Base-by-base conservation (phyloP, 2,113 vertebrate species). In the Chionis minor region DNA sequence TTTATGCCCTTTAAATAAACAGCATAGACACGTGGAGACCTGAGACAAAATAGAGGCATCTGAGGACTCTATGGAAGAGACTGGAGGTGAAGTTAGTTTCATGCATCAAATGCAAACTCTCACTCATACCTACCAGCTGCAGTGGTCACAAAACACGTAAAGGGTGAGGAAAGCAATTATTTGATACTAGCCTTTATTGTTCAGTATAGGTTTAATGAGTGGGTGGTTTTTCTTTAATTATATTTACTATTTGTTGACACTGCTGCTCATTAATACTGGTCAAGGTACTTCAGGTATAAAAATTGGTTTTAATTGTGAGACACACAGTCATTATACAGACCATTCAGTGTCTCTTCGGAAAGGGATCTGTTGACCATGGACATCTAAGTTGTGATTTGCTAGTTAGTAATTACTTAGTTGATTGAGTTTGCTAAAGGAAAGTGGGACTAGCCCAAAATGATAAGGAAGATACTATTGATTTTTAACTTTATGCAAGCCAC, bases 61-160 rank as follows among this genome's bases (percentile, higher is more conserved):
- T 81, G 47, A 24, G 21, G 7, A n/a, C 62, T 35, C 22, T 7
- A 0, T 9, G 17, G 52, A 79, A 90, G 44, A 86, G 12, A 27
- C 49, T 86, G 62, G 17, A 69, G 28, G 40, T n/a, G 56, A 80
- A 45, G 12, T 22, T 51, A 56, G 14, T 52, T 72, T 75, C 33
- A 6, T 33, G 16, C 28, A 10, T 65, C 30, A 75, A 58, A 33
- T 10, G 9, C 32, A 80, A 62, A 32, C 10, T 35, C 38, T 40
- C 71, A 52, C 54, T 16, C 16, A 26, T 26, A 73, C 17, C 42
- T 40, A 23, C n/a, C 59, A 88, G 75, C n/a, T 54, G 59, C 59
- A 88, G 66, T 0, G 0, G 14, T 33, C 28, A 49, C 33, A 62
- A 83, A 88, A 77, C 47, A 20, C 1, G 0, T 32, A 5, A 71